Conservation (phyloP, 2,113 vertebrate species). For the Hylia prasina region DNA sequence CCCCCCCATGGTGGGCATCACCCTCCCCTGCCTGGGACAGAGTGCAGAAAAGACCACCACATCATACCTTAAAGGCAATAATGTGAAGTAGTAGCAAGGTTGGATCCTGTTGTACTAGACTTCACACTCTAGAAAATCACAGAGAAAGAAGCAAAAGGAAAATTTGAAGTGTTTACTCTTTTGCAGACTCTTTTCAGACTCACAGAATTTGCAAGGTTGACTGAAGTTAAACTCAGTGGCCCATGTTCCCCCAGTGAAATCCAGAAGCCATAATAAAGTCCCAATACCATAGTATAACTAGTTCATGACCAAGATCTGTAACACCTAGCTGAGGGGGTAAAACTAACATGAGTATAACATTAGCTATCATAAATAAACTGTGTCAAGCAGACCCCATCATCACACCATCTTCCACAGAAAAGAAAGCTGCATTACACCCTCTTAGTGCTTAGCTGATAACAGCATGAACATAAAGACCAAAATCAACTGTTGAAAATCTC, state of each 20-base stretch:
- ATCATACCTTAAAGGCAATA: neutral
- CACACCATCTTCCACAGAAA: neutral
- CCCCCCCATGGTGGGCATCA: accelerated
- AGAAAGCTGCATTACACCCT: neutral
- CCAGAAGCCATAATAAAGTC: neutral
- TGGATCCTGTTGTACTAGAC: neutral
- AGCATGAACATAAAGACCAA: neutral
- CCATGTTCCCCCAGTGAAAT: neutral
- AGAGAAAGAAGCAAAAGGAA: neutral
- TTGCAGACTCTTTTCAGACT: neutral
- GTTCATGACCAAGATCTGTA: neutral
- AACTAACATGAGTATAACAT: neutral
- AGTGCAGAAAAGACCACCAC: neutral
- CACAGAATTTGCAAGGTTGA: neutral
- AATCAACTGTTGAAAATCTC: neutral
- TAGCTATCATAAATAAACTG: neutral
- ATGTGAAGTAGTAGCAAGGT: accelerated
- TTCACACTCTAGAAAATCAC: neutral
- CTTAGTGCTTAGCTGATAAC: neutral
- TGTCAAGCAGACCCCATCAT: neutral
- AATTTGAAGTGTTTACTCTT: neutral
- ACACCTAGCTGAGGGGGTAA: neutral
- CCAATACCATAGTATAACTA: neutral
- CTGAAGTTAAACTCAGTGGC: neutral
- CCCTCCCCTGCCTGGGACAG: accelerated